A percentile compares a stretch with the other conserved stretches of the same genome.
These are phyloP conservation scores for Oreochromis grahami DNA, from an alignment of 2,797 vertebrate genomes.

Conservation along the genomic window DNA sequence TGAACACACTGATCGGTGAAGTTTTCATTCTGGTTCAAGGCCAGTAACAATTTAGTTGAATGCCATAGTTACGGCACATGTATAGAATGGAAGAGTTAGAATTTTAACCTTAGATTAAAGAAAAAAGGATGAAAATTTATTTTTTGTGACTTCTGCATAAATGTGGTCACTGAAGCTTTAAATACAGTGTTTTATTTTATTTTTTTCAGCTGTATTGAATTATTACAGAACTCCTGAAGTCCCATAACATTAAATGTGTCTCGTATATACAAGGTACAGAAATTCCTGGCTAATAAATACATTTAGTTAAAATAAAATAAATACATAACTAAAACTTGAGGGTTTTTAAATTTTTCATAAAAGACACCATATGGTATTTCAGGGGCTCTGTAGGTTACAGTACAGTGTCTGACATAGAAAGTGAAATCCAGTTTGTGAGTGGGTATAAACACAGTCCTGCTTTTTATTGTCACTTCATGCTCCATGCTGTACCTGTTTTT, in stretches of 20 bases:
- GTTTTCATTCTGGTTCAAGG: background rate
- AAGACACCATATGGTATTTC: background rate
- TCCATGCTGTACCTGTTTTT: constrained; percentile 21
- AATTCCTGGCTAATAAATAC: background rate
- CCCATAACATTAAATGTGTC: background rate
- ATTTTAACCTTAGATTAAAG: background rate
- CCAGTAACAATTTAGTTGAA: background rate
- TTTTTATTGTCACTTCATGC: constrained; percentile 12
- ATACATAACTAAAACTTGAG: background rate
- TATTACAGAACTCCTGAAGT: background rate
- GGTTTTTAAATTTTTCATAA: background rate
- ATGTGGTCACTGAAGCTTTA: background rate
- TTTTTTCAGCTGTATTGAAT: background rate
- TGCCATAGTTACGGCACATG: background rate
- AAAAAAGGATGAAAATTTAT: background rate
- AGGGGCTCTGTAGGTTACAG: background rate
- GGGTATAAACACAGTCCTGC: background rate
- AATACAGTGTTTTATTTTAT: background rate
- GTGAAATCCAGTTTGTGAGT: background rate
- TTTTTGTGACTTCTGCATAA: background rate
- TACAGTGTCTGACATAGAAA: background rate
- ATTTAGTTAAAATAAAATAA: background rate
- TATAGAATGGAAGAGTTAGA: background rate
- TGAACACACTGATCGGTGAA: background rate
- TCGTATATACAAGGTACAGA: background rate